A percentile compares a stretch with the other conserved stretches of the same genome.
These are phyloP conservation scores for Sarcophaga peregrina DNA, from an alignment of 1,140 invertebrate genomes.

Conservation along the genomic window DNA sequence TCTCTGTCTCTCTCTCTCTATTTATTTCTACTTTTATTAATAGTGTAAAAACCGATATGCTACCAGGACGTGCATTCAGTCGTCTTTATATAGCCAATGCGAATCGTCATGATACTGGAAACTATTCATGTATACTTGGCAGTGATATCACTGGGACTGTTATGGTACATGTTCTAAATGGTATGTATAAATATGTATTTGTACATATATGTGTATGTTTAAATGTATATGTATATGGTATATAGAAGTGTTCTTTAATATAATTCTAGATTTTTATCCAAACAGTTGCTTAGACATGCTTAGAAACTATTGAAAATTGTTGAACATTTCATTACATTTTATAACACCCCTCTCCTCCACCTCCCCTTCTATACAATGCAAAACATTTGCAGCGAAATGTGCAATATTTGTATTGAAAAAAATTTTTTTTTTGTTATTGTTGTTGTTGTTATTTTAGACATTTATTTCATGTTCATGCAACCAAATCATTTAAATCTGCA, in stretches of 20 bases:
- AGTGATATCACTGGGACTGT: conserved; percentile 81
- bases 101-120: conserved; percentile 83
- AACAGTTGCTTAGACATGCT: neutral
- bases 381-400: neutral
- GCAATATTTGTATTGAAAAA: neutral
- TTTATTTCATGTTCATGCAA: neutral
- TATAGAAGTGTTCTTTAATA: neutral
- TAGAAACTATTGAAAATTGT: neutral
- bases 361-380: neutral
- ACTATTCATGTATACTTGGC: conserved; percentile 84
- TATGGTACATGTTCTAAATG: conserved; percentile 85
- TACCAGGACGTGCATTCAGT: conserved; percentile 79
- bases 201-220: neutral
- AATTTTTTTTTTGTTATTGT: neutral
- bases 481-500: neutral
- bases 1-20: neutral
- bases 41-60: conserved; percentile 85
- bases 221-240: neutral
- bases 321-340: neutral
- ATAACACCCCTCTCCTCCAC: neutral
- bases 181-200: conserved; percentile 68
- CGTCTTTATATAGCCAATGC: conserved; percentile 86
- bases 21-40: conserved; percentile 52
- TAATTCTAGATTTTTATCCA: neutral
- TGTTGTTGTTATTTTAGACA: neutral